Evolutionary conservation across 2,888 invertebrate species (phyloP), one percentile per base, ranked within the genome.

Genomic region (Lacanobia oleracea): DNA sequence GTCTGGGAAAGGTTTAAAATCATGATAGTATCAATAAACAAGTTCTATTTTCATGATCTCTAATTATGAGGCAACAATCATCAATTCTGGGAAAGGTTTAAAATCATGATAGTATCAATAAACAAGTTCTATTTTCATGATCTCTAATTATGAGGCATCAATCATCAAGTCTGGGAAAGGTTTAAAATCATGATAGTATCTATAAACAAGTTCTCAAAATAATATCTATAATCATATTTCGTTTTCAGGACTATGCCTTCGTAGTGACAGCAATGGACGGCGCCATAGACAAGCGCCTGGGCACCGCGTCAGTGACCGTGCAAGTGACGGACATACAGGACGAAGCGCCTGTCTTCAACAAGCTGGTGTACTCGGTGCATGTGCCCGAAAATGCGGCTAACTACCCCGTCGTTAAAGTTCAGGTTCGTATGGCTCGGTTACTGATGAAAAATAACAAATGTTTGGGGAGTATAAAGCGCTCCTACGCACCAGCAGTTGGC

Each of bases 261-360:
- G 98, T 98, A 56, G 98, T 99, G 12, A 98, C 98, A 0, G 99
- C 99, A 1, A 97, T 97, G 89, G 99, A 99, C 89, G 98, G 98
- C 27, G 99, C 98, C 0, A 97, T 98, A 0, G 98, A 98, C 95
- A 97, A 98, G 6, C 96, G 98, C 18, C 95, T 98, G 51, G 98
- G 98, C 3, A 98, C 99, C 0, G 98, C 98, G 0, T 98, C 98
- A 0, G 98, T 99, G 14, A 97, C 98, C 0, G 97, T 99, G 0
- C 95, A 96, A 84, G 98, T 99, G 0, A 95, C 97, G 65, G 99
- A 99, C 90, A 95, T 98, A 0, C 97, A 98, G 68, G 99, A 99
- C 89, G 98, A 99, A 91, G 96, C 97, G 53, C 99, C 99, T 0
- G 96, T 97, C 61, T 99, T 99, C 92, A 95, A 96, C 66, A 97